Evolutionary conservation across 2,797 vertebrate species (phyloP), one percentile per base, ranked within the genome.

Genomic region (Vipera ursinii): DNA sequence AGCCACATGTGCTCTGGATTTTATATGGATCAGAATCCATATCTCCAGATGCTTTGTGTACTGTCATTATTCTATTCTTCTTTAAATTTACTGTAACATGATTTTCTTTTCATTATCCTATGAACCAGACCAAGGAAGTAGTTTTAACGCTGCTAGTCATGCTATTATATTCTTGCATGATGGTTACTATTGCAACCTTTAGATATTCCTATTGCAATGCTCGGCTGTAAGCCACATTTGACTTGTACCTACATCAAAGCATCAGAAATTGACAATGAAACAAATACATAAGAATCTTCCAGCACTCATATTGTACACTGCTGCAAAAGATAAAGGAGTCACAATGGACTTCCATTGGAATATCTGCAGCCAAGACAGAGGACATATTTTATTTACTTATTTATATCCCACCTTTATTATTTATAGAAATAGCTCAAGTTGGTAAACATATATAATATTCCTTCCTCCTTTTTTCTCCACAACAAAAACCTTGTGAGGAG

Each of bases 1-100:
- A 89, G 88, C 48, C 55, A 73, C 65, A 90, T 90, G 63, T 90
- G 63, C 63, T 73, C 69, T 69, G 69, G 89, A 73, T 82, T 82
- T 82, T 82, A 82, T 24, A 82, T 22, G 51, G 51, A 89, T 73
- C 63, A 90, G 65, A 69, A 90, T 90, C 63, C n/a, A 8, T 90
- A 56, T 73, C 63, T 56, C 89, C 89, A 73, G 89, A 90, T 90
- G 51, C 32, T 32, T 57, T 57, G 57, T 28, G 56, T 38, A 6
- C n/a, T 38, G 24, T 59, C 87, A 59, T 53, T 88, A 59, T 32
- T 32, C 56, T 69, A 38, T 38, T 73, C 17, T n/a, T 89, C 63
- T 56, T 89, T 32, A 73, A 55, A 73, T 53, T 73, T 73, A 73
- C 51, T 55, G 55, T 90, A 38, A 7, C 28, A 24, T 55, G 22